These are phyloP conservation scores for Encarsia formosa DNA, from an alignment of 2,888 invertebrate genomes.

Conservation along the genomic window DNA sequence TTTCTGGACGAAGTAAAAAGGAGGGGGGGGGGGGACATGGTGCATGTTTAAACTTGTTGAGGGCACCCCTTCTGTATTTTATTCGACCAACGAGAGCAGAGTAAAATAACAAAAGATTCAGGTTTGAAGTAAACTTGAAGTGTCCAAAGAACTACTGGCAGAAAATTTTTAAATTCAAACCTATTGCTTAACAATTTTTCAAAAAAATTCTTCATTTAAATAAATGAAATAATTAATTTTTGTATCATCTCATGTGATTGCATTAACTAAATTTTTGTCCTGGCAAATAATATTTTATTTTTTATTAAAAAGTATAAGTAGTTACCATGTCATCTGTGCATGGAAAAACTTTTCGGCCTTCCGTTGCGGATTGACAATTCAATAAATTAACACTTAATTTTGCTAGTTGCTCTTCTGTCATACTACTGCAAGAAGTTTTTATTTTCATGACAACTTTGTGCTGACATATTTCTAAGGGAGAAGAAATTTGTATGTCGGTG, in stretches of 20 bases:
- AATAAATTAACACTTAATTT: slow-evolving; percentile 65
- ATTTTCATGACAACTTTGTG: slow-evolving; percentile 63
- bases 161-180: not conserved
- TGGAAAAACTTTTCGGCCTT: slow-evolving; percentile 58
- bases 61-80: slow-evolving; percentile 27
- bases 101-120: not conserved
- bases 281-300: not conserved
- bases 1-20: not conserved
- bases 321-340: slow-evolving; percentile 62
- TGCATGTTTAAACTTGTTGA: slow-evolving; percentile 41
- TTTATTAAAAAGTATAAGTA: not conserved
- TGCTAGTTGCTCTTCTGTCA: slow-evolving; percentile 64
- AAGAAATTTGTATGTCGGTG: slow-evolving; percentile 56
- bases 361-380: slow-evolving; percentile 64
- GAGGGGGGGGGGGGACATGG: slow-evolving; percentile 28
- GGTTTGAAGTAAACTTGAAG: not conserved
- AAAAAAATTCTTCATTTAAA: not conserved
- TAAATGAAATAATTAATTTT: slow-evolving; percentile 1
- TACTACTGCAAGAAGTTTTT: slow-evolving; percentile 56
- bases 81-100: not conserved
- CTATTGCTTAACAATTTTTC: not conserved
- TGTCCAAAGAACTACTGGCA: not conserved
- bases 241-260: not conserved
- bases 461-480: slow-evolving; percentile 61
- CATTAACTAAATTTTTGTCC: not conserved